Evolutionary conservation across 2,113 vertebrate species (phyloP).

Genomic region (Ramphastos sulfuratus): DNA sequence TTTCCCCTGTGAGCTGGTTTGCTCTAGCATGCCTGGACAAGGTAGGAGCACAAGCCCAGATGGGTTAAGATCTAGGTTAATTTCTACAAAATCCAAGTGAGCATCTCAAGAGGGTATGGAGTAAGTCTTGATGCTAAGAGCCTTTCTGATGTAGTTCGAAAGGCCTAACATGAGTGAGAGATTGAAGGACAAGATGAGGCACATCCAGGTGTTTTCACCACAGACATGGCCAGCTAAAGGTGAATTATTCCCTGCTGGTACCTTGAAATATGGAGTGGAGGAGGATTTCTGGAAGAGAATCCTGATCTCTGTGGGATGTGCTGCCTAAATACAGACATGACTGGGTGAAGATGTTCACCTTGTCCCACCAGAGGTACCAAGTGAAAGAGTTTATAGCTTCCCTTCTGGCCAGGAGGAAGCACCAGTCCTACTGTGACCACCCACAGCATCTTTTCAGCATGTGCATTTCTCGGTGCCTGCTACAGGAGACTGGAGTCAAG

Average conservation of each 20-base stretch:
- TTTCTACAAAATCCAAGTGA: background rate
- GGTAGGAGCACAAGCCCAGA: background rate
- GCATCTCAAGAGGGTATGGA: background rate
- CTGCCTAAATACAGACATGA: accelerated
- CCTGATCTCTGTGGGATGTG: background rate
- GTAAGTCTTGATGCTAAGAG: background rate
- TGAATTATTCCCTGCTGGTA: background rate
- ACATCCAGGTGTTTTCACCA: background rate
- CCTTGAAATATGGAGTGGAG: background rate
- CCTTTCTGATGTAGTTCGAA: background rate
- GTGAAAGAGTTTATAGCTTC: background rate
- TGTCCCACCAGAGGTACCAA: background rate
- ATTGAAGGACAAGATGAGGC: background rate
- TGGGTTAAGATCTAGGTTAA: background rate
- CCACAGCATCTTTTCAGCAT: background rate
- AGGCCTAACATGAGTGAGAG: accelerated
- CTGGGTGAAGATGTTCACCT: background rate
- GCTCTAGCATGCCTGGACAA: background rate
- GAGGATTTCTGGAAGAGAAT: background rate
- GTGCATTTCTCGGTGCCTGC: background rate
- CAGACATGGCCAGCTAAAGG: background rate
- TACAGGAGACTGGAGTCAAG: background rate
- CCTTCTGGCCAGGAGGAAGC: background rate
- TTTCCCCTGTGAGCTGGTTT: background rate
- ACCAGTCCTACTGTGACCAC: background rate